Percentiles rank a stretch among this genome's conserved stretches.
Evolutionary conservation across 2,113 vertebrate genomes (phyloP).

Genomic region (Rhinoderma darwinii): DNA sequence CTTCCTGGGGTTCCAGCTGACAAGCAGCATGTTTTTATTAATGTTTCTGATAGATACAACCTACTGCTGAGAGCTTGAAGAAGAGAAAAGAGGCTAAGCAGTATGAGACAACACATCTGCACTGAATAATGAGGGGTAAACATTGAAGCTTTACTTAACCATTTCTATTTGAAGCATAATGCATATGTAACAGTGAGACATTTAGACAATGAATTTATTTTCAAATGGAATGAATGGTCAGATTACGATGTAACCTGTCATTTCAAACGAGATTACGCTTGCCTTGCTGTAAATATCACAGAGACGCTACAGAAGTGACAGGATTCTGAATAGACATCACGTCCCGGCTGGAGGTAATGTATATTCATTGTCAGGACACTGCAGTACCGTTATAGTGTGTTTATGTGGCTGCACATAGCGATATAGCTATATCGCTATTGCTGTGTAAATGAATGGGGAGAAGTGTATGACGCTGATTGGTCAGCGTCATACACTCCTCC

Average conservation of each 20-base stretch:
- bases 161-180: neutral
- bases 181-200: neutral
- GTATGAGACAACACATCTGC: neutral
- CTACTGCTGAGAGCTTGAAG: slow-evolving; percentile 4
- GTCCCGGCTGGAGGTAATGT: too few species aligned
- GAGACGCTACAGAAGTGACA: too few species aligned
- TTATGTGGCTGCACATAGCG: too few species aligned
- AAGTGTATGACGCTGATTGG: too few species aligned
- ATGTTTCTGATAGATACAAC: slow-evolving; percentile 5
- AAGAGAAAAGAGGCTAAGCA: neutral
- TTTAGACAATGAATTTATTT: slow-evolving; percentile 33
- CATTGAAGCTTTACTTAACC: neutral
- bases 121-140: neutral
- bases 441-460: too few species aligned
- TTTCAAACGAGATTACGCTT: too few species aligned
- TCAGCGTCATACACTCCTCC: too few species aligned
- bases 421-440: too few species aligned
- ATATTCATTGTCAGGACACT: too few species aligned
- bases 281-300: too few species aligned
- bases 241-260: slow-evolving; percentile 49
- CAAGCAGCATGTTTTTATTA: neutral
- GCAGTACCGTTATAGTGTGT: too few species aligned
- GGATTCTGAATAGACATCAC: too few species aligned
- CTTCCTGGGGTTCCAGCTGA: neutral
- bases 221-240: slow-evolving; percentile 37